Evolutionary conservation across 2,888 invertebrate species (phyloP), one percentile per base, ranked within the genome.

Genomic region (Limnephilus auricula): DNA sequence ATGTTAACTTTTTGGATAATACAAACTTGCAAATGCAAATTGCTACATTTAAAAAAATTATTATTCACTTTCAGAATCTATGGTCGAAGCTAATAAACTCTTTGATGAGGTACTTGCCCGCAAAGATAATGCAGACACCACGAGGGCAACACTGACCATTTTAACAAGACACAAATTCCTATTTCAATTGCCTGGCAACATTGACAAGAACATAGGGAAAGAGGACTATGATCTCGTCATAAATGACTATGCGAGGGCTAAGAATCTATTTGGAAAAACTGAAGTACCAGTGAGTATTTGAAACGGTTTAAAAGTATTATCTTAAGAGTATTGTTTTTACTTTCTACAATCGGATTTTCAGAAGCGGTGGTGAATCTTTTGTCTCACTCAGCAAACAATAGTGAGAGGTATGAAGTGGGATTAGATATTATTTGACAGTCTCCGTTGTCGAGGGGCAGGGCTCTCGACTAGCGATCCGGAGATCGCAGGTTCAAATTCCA

Each of bases 151-250:
- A 0, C 96, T 99, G 6, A 98, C 98, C 92, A 97, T 99, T 12
- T 96, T 99, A 93, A 98, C 98, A 89, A 96, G 99, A 83, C 99
- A 99, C 95, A 98, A 98, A 95, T 99, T 99, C 95, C 96, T 99
- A 13, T 99, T 99, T 95, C 99, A 99, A 94, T 96, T 99, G 93
- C 99, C 99, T 0, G 98, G 98, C 79, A 98, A 98, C 86, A 99
- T 99, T 88, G 99, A 99, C 94, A 97, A 97, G 93, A 99, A 99
- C 94, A 98, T 99, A 92, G 97, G 98, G 93, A 98, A 98, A 94
- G 99, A 99, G 89, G 99, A 99, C 94, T 99, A 99, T 94, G 99
- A 99, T 94, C 97, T 99, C 89, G 99, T 99, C 34, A 99, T 99
- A 92, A 99, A 99, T 94, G 99, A 99, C 95, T 99, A 99, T 94